Evolutionary conservation across 2,113 vertebrate genomes (phyloP).

Genomic region (Hemiprocne comata): DNA sequence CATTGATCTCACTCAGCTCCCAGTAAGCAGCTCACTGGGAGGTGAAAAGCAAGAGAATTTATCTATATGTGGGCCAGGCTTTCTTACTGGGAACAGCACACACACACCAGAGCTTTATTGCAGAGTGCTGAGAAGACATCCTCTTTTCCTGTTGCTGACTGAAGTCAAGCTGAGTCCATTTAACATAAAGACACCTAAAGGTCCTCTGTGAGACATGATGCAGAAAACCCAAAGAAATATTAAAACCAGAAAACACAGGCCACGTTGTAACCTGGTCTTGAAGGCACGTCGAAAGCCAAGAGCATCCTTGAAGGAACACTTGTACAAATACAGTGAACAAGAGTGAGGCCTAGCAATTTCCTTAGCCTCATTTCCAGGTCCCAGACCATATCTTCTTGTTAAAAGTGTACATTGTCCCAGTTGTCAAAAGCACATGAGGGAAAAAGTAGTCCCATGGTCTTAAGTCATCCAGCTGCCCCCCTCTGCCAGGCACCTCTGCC

Average conservation of each 20-base stretch:
- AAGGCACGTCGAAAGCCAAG: neutral
- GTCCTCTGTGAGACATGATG: neutral
- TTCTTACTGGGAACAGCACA: neutral
- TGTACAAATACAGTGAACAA: neutral
- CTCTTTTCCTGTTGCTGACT: neutral
- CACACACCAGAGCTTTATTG: neutral
- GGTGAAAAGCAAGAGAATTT: neutral
- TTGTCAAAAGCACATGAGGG: neutral
- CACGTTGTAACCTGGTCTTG: neutral
- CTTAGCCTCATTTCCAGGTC: neutral
- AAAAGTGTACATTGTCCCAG: neutral
- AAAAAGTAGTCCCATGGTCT: neutral
- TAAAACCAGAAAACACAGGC: neutral
- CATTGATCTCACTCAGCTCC: neutral
- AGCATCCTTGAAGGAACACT: neutral
- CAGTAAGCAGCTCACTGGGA: neutral
- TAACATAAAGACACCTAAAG: neutral
- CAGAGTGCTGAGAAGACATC: neutral
- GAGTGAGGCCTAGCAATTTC: neutral
- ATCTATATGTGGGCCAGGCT: neutral
- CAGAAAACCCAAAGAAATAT: neutral
- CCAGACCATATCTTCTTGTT: neutral
- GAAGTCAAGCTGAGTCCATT: neutral
- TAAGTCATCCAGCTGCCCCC: neutral
- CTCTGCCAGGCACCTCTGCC: neutral